Percentiles rank a stretch among this genome's conserved stretches.
Evolutionary conservation across 92 coral and sea anemone species (phyloP).

Genomic region (Hydrozoanthus gracilis): DNA sequence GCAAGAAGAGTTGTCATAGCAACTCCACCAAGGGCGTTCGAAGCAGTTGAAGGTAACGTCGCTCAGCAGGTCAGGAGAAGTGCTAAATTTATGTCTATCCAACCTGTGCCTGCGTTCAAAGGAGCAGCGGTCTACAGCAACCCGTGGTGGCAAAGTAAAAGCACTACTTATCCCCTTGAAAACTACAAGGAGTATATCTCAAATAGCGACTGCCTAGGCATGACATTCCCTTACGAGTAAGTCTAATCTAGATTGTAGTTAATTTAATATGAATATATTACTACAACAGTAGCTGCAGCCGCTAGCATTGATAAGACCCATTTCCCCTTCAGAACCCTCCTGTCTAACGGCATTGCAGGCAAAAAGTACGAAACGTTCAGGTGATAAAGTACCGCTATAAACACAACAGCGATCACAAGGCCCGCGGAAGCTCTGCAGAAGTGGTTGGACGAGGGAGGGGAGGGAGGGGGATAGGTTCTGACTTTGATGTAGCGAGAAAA

Average conservation of each 20-base stretch:
- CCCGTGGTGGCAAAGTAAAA: constrained; percentile 76
- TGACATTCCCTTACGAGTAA: constrained; percentile 77
- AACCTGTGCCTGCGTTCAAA: constrained; percentile 74
- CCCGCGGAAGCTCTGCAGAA: too few relatives aligned
- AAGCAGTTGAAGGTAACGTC: constrained; percentile 54
- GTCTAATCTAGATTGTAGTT: background rate
- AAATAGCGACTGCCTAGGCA: constrained; percentile 80
- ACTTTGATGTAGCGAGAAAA: too few relatives aligned
- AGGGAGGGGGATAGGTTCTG: too few relatives aligned
- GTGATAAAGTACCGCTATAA: too few relatives aligned
- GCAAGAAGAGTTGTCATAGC: constrained; percentile 68
- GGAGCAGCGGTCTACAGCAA: constrained; percentile 79
- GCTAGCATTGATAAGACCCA: too few relatives aligned
- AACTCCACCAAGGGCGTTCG: constrained; percentile 69
- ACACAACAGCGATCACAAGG: too few relatives aligned
- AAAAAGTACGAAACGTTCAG: too few relatives aligned
- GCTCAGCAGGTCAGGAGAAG: constrained; percentile 61
- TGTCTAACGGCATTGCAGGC: too few relatives aligned
- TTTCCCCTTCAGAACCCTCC: too few relatives aligned
- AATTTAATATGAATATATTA: too few relatives aligned
- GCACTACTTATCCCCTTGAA: constrained; percentile 33
- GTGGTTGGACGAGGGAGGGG: too few relatives aligned
- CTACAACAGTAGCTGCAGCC: too few relatives aligned
- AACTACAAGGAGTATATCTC: constrained; percentile 72
- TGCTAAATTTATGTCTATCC: constrained; percentile 70